A percentile compares a stretch with the other conserved stretches of the same genome.
Evolutionary conservation across 1,140 invertebrate species (phyloP).

Genomic region (Zelostemma sp.): DNA sequence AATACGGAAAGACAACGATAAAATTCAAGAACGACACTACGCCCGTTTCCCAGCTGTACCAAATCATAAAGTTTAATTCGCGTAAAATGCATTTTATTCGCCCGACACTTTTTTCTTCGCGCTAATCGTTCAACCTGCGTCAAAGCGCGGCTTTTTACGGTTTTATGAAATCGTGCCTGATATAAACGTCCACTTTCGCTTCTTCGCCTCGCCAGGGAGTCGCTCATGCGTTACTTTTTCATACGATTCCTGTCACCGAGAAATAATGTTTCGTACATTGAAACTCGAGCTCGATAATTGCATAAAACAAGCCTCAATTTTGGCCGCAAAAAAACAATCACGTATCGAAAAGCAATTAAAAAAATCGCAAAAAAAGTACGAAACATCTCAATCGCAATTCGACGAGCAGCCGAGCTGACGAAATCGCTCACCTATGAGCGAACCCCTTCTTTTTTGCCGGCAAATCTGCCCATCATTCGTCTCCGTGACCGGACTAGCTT

Average conservation of each 20-base stretch:
- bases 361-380: not conserved
- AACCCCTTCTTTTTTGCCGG: not conserved
- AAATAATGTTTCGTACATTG: not conserved
- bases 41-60: too few relatives aligned
- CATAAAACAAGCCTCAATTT: too few relatives aligned
- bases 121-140: too few relatives aligned
- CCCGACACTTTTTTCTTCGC: not conserved
- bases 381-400: too few relatives aligned
- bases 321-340: too few relatives aligned
- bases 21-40: not conserved
- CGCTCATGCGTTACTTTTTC: not conserved
- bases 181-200: not conserved
- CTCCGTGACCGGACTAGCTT: slow-evolving; percentile 12
- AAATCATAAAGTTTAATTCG: not conserved
- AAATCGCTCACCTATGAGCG: not conserved
- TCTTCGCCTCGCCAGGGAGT: not conserved
- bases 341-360: too few relatives aligned
- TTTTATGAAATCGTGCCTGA: not conserved
- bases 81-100: not conserved
- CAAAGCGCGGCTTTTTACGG: not conserved
- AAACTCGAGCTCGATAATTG: not conserved
- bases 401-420: too few relatives aligned
- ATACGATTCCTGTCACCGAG: not conserved
- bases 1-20: not conserved
- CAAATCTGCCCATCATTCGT: slow-evolving; percentile 50